Base-by-base conservation (phyloP, 2,113 vertebrate genomes). In the Dendropsophus ebraccatus region DNA sequence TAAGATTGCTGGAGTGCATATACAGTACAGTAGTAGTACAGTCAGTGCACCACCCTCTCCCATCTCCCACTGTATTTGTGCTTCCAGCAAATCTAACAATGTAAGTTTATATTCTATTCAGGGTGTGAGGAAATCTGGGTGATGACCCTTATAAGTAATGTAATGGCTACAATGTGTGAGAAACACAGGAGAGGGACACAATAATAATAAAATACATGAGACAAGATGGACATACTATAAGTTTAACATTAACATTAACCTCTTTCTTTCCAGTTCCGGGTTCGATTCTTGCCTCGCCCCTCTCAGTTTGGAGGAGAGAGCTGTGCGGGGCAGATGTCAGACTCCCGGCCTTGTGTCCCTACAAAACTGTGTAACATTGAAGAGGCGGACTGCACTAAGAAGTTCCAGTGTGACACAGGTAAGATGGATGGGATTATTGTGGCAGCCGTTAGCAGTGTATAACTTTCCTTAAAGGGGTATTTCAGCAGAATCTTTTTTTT, bases 361-460 rank as follows among this genome's bases (percentile, higher is more conserved):
- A 28, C 93, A 2, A 95, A 93, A 52, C 87, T 95, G 84, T 99
- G 98, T 91, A 93, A 89, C 88, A 93, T 97, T 30, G 90, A 96
- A 60, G 87, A 94, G 50, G 0, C 89, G 3, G 90, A 95, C 87
- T 98, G 97, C 92, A 95, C 88, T 84, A 94, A 94, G 37, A 91
- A 95, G 88, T 98, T 99, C 85, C 92, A 85, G 73, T 99, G 97
- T 91, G 93, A 94, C 75, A 97, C 90, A 32, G 97, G 97, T 97
- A 91, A 91, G 69, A 28, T 41, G 45, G 5, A 35, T 30, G 45
- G 12, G 32, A 12, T n/a, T 25, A 58, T 60, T 12, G 13, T 13
- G 3, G 67, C 16, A 14, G n/a, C n/a, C n/a, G n/a, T n/a, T n/a
- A n/a, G n/a, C n/a, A n/a, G n/a, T n/a, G n/a, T n/a, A n/a, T n/a